A percentile compares a stretch with the other conserved stretches of the same genome.
Conservation (phyloP, 2,888 invertebrate genomes). For the Watsonalla binaria region DNA sequence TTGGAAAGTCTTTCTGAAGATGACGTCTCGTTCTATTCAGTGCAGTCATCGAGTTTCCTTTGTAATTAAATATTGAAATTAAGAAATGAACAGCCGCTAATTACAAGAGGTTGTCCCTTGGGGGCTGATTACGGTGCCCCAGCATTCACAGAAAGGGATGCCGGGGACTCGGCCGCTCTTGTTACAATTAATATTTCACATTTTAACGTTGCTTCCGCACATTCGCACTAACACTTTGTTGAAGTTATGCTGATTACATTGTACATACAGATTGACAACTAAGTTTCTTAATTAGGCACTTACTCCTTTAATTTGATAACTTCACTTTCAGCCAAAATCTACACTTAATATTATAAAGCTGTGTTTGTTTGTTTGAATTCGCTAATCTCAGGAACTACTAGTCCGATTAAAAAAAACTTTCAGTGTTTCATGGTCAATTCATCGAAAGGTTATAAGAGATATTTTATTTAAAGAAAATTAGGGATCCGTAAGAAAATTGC, state of each 20-base stretch:
- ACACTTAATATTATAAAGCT: no score
- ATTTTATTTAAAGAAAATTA: no score
- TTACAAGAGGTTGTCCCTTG: slow-evolving; percentile 78
- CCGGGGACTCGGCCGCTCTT: slow-evolving; percentile 42
- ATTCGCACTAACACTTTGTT: slow-evolving; percentile 23
- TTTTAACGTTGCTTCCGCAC: slow-evolving; percentile 49
- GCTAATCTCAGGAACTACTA: no score
- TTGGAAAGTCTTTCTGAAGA: slow-evolving; percentile 68
- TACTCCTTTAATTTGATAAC: no score
- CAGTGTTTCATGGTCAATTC: no score
- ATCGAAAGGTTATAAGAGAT: no score
- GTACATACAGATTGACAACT: background rate
- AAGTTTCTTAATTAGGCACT: background rate
- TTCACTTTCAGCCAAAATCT: no score
- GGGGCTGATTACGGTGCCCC: slow-evolving; percentile 73
- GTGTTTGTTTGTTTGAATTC: no score
- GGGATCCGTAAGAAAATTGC: no score
- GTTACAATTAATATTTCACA: slow-evolving; percentile 71
- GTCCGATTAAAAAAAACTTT: no score
- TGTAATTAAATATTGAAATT: slow-evolving; percentile 81
- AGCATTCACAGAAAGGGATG: slow-evolving; percentile 69
- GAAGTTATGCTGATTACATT: slow-evolving; percentile 9
- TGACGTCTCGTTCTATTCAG: slow-evolving; percentile 70
- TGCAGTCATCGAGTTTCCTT: slow-evolving; percentile 78
- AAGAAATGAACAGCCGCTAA: slow-evolving; percentile 80